Conservation (phyloP, 2,113 vertebrate species). For the Entelurus aequoreus region DNA sequence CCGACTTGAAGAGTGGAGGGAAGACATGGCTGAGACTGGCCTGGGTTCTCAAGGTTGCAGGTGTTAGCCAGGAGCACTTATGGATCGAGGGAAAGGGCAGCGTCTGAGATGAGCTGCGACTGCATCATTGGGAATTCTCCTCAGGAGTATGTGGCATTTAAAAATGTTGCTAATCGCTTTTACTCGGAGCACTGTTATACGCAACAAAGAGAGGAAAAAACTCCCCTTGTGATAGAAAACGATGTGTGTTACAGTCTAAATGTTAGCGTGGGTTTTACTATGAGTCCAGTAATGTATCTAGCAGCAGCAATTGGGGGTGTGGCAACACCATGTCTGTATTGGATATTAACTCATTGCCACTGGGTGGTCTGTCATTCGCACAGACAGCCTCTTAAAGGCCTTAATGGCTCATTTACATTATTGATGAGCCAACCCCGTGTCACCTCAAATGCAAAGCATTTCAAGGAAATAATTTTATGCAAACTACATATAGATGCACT, state of each 20-base stretch:
- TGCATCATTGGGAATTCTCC: constrained; percentile 48
- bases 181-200: constrained; percentile 26
- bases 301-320: constrained; percentile 50
- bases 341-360: constrained; percentile 69
- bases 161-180: constrained; percentile 36
- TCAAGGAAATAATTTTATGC: constrained; percentile 96
- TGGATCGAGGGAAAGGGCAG: constrained; percentile 56
- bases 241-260: constrained; percentile 6
- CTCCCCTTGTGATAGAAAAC: not conserved
- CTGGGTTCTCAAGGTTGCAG: constrained; percentile 70
- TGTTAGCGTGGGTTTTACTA: not conserved
- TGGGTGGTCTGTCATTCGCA: constrained; percentile 83
- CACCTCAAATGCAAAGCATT: constrained; percentile 90
- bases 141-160: constrained; percentile 33
- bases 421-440: constrained; percentile 93
- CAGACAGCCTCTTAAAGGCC: constrained; percentile 81
- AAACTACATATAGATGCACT: constrained; percentile 94
- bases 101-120: constrained; percentile 35
- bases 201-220: constrained; percentile 8
- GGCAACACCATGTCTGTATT: constrained; percentile 51
- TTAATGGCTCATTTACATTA: constrained; percentile 94
- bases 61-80: constrained; percentile 58
- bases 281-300: constrained; percentile 25
- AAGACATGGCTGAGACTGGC: constrained; percentile 18
- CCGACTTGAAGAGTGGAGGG: constrained; percentile 38